These are phyloP conservation scores for Eumeta japonica DNA, from an alignment of 1,140 invertebrate genomes.

Conservation along the genomic window DNA sequence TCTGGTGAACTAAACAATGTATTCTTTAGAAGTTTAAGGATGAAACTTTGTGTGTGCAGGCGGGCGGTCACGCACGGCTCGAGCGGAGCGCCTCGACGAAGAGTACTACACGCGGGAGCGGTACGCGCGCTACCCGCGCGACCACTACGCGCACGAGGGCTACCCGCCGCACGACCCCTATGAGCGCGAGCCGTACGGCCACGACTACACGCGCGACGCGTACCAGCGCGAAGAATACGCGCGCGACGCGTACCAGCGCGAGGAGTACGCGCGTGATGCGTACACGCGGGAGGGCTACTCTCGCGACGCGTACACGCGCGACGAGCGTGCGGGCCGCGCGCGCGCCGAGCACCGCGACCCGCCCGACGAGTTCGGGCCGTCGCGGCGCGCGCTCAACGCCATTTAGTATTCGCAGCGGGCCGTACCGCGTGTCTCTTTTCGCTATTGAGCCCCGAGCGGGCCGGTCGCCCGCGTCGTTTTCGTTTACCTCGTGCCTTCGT, in stretches of 20 bases:
- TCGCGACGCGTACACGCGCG: conserved; percentile 28
- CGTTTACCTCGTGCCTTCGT: conserved; percentile 1
- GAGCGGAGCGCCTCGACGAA: conserved; percentile 47
- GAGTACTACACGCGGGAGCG: conserved; percentile 49
- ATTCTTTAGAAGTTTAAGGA: neutral
- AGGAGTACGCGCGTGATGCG: conserved; percentile 32
- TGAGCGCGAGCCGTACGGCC: conserved; percentile 4
- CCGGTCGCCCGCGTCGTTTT: neutral
- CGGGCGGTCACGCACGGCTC: conserved; percentile 33
- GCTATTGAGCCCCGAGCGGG: conserved; percentile 1
- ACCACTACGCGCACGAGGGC: conserved; percentile 8
- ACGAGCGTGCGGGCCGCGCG: conserved; percentile 19
- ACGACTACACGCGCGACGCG: conserved; percentile 27
- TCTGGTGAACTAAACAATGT: neutral
- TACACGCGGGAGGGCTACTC: conserved; percentile 34
- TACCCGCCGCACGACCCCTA: neutral
- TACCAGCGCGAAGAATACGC: conserved; percentile 35
- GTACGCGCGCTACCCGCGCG: conserved; percentile 33
- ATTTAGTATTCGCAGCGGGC: conserved; percentile 25
- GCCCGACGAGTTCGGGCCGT: conserved; percentile 27
- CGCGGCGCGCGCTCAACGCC: conserved; percentile 50
- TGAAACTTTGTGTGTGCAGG: conserved; percentile 19
- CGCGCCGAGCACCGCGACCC: conserved; percentile 19
- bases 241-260: conserved; percentile 28
- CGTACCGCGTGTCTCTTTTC: conserved; percentile 7